Percentiles rank a stretch among this genome's conserved stretches.
Conservation (phyloP, 2,113 vertebrate species). For the Tylochromis polylepis region DNA sequence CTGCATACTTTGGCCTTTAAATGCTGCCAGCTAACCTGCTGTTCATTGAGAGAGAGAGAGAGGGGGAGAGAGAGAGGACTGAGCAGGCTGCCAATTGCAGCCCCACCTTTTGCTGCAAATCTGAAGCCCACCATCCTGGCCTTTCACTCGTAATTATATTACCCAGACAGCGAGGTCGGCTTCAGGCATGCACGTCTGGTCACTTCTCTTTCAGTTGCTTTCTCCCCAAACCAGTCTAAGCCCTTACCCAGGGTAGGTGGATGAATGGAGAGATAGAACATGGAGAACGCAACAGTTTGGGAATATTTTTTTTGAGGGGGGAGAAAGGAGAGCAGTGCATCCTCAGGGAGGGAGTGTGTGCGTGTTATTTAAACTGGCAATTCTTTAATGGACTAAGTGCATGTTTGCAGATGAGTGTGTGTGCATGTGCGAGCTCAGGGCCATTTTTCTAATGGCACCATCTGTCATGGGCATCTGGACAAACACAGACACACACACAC, state of each 20-base stretch:
- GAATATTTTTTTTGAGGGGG: neutral
- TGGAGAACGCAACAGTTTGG: neutral
- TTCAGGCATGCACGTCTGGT: conserved; percentile 23
- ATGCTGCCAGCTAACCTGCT: conserved; percentile 51
- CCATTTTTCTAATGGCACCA: conserved; percentile 46
- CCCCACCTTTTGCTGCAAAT: conserved; percentile 39
- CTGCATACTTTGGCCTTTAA: conserved; percentile 51
- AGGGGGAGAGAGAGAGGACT: neutral
- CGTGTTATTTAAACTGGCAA: neutral
- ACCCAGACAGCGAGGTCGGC: conserved; percentile 6
- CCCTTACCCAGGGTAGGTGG: conserved; percentile 18
- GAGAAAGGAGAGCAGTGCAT: neutral
- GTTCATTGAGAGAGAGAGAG: neutral
- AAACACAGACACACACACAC: neutral
- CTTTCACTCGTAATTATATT: conserved; percentile 52
- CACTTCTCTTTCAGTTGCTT: conserved; percentile 21
- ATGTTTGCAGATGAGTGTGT: neutral
- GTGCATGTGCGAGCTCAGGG: neutral
- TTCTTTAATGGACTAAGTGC: conserved; percentile 4
- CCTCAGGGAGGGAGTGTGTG: neutral
- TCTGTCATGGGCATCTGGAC: conserved; percentile 49
- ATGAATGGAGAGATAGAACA: neutral
- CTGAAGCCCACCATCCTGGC: conserved; percentile 15
- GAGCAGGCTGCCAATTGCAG: conserved; percentile 24
- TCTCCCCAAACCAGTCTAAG: neutral